Evolutionary conservation across 2,797 vertebrate species (phyloP).

Genomic region (Ceryle rudis): DNA sequence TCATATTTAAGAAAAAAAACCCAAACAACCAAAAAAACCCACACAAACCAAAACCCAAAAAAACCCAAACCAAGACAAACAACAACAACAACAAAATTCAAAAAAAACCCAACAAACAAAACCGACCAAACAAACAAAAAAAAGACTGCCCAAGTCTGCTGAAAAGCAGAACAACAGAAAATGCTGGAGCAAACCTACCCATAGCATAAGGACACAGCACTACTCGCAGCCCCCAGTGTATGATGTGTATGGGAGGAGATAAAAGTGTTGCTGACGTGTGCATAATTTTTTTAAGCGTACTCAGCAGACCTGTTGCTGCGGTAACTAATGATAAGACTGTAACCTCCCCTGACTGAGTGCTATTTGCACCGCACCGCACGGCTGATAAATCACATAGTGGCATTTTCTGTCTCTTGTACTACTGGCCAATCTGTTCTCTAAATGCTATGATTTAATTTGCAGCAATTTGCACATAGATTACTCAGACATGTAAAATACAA

Average conservation of each 20-base stretch:
- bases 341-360: neutral
- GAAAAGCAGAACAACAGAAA: neutral
- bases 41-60: too few relatives aligned
- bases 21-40: too few relatives aligned
- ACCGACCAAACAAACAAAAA: too few relatives aligned
- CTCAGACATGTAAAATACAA: neutral
- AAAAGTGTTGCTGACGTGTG: slow-evolving; percentile 1
- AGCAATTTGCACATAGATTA: neutral
- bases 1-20: neutral
- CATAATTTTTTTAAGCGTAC: slow-evolving; percentile 1
- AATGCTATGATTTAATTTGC: neutral
- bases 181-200: neutral
- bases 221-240: neutral
- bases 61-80: too few relatives aligned
- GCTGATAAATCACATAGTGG: slow-evolving; percentile 13
- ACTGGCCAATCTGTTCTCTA: neutral
- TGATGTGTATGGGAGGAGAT: neutral
- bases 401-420: slow-evolving; percentile 4
- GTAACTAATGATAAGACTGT: slow-evolving; percentile 49
- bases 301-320: slow-evolving; percentile 71
- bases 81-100: too few relatives aligned
- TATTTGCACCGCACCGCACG: slow-evolving; percentile 39
- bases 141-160: neutral
- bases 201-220: neutral
- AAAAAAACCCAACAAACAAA: too few relatives aligned